phyloP scores from a whole-genome alignment of 2,113 vertebrate species.

The Megaleporinus macrocephalus region DNA sequence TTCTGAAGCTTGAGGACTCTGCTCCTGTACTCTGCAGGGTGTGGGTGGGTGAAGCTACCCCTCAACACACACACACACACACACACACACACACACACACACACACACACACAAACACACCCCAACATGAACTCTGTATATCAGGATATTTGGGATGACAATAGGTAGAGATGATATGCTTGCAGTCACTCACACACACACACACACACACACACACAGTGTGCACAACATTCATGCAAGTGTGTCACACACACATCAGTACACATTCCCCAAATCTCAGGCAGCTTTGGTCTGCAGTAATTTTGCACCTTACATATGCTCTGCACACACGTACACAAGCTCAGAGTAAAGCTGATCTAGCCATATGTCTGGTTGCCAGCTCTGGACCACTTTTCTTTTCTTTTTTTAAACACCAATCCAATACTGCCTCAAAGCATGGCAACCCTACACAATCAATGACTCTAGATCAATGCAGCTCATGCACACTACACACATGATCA shows the following conservation, averaged over 20 bases:
- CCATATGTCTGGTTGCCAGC: slow-evolving; percentile 1
- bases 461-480: background rate
- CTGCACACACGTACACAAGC: slow-evolving; percentile 63
- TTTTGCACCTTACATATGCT: slow-evolving; percentile 63
- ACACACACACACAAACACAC: too few species aligned
- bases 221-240: slow-evolving; percentile 38
- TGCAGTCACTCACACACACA: background rate
- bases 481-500: background rate
- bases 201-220: slow-evolving; percentile 31
- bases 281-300: slow-evolving; percentile 41
- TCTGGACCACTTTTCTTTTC: slow-evolving; percentile 29
- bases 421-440: slow-evolving; percentile 3
- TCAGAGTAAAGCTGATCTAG: slow-evolving; percentile 42
- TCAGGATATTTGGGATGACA: slow-evolving; percentile 6
- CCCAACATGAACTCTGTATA: background rate
- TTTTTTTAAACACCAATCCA: background rate
- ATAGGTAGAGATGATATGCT: background rate
- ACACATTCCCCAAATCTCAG: slow-evolving; percentile 48
- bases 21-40: slow-evolving; percentile 39
- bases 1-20: background rate
- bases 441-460: slow-evolving; percentile 17
- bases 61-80: slow-evolving; percentile 31
- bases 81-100: background rate
- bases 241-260: slow-evolving; percentile 39
- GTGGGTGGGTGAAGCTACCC: slow-evolving; percentile 35